Conservation (phyloP, 2,888 invertebrate species). For the Watsonalla binaria region DNA sequence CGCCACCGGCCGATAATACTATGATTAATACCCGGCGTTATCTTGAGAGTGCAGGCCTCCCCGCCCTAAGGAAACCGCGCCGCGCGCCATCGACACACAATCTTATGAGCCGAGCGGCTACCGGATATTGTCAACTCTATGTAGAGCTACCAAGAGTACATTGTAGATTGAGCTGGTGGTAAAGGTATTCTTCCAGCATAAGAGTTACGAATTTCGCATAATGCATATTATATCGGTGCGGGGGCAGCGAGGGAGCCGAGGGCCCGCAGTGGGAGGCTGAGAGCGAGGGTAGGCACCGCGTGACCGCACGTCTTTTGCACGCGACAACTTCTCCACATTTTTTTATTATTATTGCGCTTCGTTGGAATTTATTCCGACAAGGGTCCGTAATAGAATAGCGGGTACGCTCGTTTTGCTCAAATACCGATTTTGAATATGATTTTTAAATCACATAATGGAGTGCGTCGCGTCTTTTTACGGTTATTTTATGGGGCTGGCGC, state of each 20-base stretch:
- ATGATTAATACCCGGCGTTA: slow-evolving; percentile 78
- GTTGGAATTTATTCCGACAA: slow-evolving; percentile 69
- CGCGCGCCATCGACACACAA: slow-evolving; percentile 18
- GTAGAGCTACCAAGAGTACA: slow-evolving; percentile 12
- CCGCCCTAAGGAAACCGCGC: slow-evolving; percentile 45
- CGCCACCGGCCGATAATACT: slow-evolving; percentile 73
- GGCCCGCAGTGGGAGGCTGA: slow-evolving; percentile 5
- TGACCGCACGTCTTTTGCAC: slow-evolving; percentile 77
- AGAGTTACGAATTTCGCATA: slow-evolving; percentile 79
- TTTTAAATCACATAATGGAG: slow-evolving; percentile 76
- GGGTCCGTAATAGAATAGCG: slow-evolving; percentile 66
- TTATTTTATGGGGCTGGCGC: slow-evolving; percentile 44
- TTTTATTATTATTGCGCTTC: slow-evolving; percentile 79
- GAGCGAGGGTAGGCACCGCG: slow-evolving; percentile 41
- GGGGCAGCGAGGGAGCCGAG: slow-evolving; percentile 37
- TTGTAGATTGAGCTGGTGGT: slow-evolving; percentile 22
- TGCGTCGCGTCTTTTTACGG: slow-evolving; percentile 53
- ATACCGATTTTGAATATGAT: slow-evolving; percentile 73
- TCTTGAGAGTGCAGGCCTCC: slow-evolving; percentile 73
- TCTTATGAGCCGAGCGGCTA: slow-evolving; percentile 12
- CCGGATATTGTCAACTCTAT: slow-evolving; percentile 14
- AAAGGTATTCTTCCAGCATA: slow-evolving; percentile 69
- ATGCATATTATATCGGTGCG: slow-evolving; percentile 75
- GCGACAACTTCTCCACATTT: slow-evolving; percentile 77
- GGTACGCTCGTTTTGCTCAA: slow-evolving; percentile 59